These are phyloP conservation scores for Lytechinus variegatus DNA, from an alignment of 35 echinoderm and acorn worm genomes.

Conservation along the genomic window DNA sequence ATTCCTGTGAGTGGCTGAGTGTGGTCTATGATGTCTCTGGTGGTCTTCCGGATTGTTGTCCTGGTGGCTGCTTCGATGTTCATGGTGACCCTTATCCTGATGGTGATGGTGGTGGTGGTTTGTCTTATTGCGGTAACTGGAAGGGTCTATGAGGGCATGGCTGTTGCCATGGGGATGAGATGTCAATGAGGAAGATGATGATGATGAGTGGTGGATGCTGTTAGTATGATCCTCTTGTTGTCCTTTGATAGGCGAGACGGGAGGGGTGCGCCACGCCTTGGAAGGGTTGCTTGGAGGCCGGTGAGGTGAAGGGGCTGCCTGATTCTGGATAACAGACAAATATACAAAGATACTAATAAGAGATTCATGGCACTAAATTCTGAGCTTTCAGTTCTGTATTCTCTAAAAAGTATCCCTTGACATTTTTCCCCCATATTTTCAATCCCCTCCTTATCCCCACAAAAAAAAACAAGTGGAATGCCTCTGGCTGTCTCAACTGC, in stretches of 20 bases:
- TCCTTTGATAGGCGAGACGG: slow-evolving; percentile 80
- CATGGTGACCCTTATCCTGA: background rate
- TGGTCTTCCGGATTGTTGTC: background rate
- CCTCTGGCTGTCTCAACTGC: too few relatives aligned
- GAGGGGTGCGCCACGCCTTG: slow-evolving; percentile 97
- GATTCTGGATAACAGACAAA: background rate
- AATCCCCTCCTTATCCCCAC: too few relatives aligned
- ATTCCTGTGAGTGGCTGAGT: slow-evolving; percentile 76
- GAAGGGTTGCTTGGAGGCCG: slow-evolving; percentile 78
- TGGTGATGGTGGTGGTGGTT: background rate
- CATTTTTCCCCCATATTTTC: background rate
- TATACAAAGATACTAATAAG: background rate
- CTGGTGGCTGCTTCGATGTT: background rate
- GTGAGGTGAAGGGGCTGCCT: slow-evolving; percentile 30
- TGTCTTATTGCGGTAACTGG: slow-evolving; percentile 17
- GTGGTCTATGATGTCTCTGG: slow-evolving; percentile 42
- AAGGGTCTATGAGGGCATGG: slow-evolving; percentile 43
- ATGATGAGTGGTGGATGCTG: background rate
- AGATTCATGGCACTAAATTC: background rate
- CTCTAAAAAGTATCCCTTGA: background rate
- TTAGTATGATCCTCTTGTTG: slow-evolving; percentile 40
- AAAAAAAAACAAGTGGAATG: too few relatives aligned
- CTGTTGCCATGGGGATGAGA: background rate
- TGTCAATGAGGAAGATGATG: slow-evolving; percentile 11
- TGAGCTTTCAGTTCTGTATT: background rate